Evolutionary conservation across 2,113 vertebrate species (phyloP), one percentile per base, ranked within the genome.

Genomic region (Puntigrus tetrazona): DNA sequence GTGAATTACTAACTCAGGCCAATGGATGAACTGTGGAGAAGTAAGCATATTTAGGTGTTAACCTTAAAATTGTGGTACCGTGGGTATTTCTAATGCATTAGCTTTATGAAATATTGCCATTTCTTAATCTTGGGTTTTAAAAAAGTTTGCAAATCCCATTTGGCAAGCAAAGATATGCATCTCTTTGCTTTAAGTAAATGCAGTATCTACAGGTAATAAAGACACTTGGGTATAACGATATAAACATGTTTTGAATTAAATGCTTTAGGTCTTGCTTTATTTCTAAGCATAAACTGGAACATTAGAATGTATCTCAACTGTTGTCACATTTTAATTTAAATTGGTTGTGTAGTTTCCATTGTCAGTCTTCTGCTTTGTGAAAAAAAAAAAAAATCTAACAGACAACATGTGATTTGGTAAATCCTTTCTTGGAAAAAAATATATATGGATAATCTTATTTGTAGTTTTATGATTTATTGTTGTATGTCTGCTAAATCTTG

Each of bases 251-350:
- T 89, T 89, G 87, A 88, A 87, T 72, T 90, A 84, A 92, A 81
- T 89, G 88, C 90, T 92, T 89, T 89, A 87, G 86, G 65, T 78
- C 85, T 89, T 79, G 82, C 86, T 89, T 87, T 83, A 82, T 50
- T 43, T 59, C 20, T 72, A 88, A 81, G 78, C 13, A 88, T 82
- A 82, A 90, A 83, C 76, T 57, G 78, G 76, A 85, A 85, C 75
- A 84, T 13, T 55, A 78, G 67, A 4, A 31, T 41, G 22, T 78
- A 57, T 45, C 52, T 86, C 8, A 47, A 18, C 20, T 65, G 38
- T 76, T 80, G 55, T 69, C 38, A 55, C 20, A 34, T 70, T 82
- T 70, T 3, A 82, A n/a, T 38, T 82, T 38, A 18, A 82, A 50
- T 5, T 25, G 34, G 31, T 47, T 34, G 25, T 61, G 20, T 78